phyloP scores from a whole-genome alignment of 2,113 vertebrate genomes.

The Hypomesus transpacificus region DNA sequence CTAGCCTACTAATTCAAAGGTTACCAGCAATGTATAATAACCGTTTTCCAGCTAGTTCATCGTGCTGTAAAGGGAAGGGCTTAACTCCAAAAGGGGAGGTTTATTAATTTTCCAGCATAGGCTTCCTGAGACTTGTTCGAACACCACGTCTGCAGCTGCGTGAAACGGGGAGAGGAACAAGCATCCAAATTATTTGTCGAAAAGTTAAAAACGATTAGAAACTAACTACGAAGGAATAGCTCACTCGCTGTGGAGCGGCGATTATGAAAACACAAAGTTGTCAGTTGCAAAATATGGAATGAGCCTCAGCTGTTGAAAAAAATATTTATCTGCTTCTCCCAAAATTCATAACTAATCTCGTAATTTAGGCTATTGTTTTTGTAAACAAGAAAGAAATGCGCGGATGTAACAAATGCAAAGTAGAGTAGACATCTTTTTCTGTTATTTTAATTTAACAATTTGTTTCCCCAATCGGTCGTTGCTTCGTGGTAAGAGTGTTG shows the following conservation, averaged over 20 bases:
- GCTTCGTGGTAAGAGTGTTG: too few relatives aligned
- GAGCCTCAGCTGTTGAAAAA: too few relatives aligned
- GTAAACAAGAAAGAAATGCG: too few relatives aligned
- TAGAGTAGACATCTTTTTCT: too few relatives aligned
- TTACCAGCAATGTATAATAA: not conserved
- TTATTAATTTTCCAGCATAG: not conserved
- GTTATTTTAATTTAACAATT: too few relatives aligned
- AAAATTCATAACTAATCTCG: too few relatives aligned
- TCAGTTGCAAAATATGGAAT: too few relatives aligned
- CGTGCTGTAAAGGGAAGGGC: not conserved
- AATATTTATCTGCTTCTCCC: too few relatives aligned
- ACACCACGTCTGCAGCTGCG: not conserved
- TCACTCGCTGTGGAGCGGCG: too few relatives aligned
- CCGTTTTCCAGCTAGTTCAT: not conserved
- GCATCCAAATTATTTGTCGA: not conserved
- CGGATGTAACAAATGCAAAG: too few relatives aligned
- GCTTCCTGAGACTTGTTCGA: not conserved
- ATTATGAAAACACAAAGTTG: not conserved
- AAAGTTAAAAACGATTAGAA: not conserved
- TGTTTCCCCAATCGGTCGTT: too few relatives aligned
- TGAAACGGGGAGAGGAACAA: not conserved
- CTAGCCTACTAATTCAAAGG: not conserved
- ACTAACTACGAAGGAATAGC: not conserved
- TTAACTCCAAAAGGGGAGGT: not conserved
- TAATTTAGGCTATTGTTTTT: too few relatives aligned